These are phyloP conservation scores for Phyllopteryx taeniolatus DNA, from an alignment of 2,113 vertebrate species.

Conservation along the genomic window DNA sequence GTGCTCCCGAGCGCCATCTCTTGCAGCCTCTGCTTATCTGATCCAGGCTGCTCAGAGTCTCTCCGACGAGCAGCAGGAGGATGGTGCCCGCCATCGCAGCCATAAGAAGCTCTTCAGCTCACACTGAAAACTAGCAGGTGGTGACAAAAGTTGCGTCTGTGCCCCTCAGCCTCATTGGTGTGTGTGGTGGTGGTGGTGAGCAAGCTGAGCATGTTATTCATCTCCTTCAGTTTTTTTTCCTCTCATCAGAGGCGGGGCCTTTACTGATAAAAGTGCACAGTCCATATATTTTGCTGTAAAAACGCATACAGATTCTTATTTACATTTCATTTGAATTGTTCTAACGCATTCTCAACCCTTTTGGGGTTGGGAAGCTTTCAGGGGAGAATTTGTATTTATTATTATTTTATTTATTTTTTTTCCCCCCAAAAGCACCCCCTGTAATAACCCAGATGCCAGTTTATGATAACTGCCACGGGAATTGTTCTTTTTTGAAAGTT, in stretches of 20 bases:
- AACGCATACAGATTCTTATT: neutral
- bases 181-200: neutral
- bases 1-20: accelerated
- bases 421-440: no score
- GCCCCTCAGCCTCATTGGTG: neutral
- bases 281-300: no score
- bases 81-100: constrained; percentile 3
- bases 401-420: no score
- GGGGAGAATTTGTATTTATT: no score
- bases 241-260: neutral
- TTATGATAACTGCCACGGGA: no score
- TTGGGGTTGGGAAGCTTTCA: no score
- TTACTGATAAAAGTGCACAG: neutral
- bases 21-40: constrained; percentile 24
- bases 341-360: no score
- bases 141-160: neutral
- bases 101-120: constrained; percentile 32
- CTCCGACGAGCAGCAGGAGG: constrained; percentile 22
- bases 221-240: neutral
- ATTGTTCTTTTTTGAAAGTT: no score
- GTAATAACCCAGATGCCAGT: no score
- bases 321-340: neutral
- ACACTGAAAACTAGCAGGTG: neutral
- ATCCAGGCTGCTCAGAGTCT: neutral
- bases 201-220: neutral